Base-by-base conservation (phyloP, 1,140 invertebrate species). In the Tetragonula clypearis region DNA sequence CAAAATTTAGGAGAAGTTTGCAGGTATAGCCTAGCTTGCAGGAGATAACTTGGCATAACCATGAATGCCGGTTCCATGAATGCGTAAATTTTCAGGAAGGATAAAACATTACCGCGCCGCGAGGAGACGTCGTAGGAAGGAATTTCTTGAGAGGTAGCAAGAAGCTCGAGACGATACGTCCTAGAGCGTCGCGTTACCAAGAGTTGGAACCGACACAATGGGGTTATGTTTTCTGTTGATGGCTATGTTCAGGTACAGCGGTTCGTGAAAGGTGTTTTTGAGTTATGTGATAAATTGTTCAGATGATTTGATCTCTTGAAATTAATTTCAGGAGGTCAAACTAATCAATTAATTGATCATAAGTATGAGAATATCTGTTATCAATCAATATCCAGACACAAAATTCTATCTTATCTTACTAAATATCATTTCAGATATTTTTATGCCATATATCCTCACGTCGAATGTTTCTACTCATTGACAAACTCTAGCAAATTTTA, bases 1-100 rank as follows among this genome's bases (percentile, higher is more conserved):
- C 21, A 30, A 55, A 84, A 65, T 49, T 49, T 49, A 58, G 49
- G 55, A 56, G 41, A 60, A 60, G 75, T 21, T 78, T 68, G 58
- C 21, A 53, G 41, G 12, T 12, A 62, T 23, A n/a, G 12, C 60
- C 23, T 23, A 11, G 60, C 30, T 30, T 30, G 1, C 30, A 30
- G 1, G n/a, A 62, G 23, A n/a, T 62, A 49, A 49, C 41, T 49
- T 49, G 41, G 41, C 41, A 8, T 49, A 49, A n/a, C 60, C 23
- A 12, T 49, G 41, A 49, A 49, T 49, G n/a, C 60, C 26, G 30
- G 65, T 66, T 66, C 19, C 49, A 21, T 76, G 49, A 62, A 82
- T 82, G 49, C 72, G 60, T 23, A 62, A 76, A 82, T 76, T 76
- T 82, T 65, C 15, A 6, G 1, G 21, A 1, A 21, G 21, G 49